Evolutionary conservation across 2,113 vertebrate species (phyloP).

Genomic region (Boleophthalmus pectinirostris): DNA sequence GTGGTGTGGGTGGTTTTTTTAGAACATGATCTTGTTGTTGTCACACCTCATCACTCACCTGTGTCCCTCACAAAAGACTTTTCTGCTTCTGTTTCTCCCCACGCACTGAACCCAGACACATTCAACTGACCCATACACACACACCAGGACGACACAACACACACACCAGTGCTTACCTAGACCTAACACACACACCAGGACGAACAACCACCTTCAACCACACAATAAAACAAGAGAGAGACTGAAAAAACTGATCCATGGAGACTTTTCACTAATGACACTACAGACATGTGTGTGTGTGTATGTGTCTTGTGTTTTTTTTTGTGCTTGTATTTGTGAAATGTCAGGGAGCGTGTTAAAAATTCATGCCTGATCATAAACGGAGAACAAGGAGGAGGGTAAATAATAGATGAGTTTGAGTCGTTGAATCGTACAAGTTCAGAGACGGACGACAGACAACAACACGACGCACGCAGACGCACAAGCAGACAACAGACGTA

Average conservation of each 20-base stretch:
- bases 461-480: no score
- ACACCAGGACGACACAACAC: no score
- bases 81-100: constrained; percentile 14
- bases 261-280: constrained; percentile 10
- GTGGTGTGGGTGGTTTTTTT: no score
- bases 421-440: no score
- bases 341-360: constrained; percentile 78
- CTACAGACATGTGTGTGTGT: neutral
- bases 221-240: no score
- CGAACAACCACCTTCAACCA: no score
- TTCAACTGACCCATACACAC: constrained; percentile 40
- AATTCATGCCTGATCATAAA: constrained; percentile 79
- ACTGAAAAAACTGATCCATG: constrained; percentile 62
- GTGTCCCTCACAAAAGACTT: constrained; percentile 23
- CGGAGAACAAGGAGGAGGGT: constrained; percentile 57
- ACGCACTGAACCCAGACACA: constrained; percentile 32
- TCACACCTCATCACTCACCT: constrained; percentile 28
- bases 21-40: constrained; percentile 20
- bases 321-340: constrained; percentile 55
- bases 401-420: constrained; percentile 75
- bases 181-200: no score
- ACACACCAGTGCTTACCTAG: no score
- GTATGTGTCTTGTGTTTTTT: neutral
- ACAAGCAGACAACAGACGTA: no score
- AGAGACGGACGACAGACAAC: no score